Base-by-base conservation (phyloP, 2,888 invertebrate species). In the Tetragonula carbonaria region DNA sequence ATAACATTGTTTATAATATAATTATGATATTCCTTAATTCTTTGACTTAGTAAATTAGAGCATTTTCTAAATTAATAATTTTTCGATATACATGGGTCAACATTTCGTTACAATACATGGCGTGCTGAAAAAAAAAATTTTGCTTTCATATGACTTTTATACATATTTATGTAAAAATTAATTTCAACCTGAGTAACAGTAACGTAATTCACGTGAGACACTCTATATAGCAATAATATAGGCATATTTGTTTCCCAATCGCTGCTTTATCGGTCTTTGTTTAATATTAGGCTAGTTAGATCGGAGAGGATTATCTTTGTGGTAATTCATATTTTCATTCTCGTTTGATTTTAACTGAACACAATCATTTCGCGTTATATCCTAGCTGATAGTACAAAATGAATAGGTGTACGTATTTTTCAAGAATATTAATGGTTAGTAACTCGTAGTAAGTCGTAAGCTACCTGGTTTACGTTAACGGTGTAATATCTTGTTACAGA, bases 281-380 rank as follows among this genome's bases (percentile, higher is more conserved):
- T 51, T 51, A 5, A 23, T 23, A 5, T 50, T 50, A 59, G 45
- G 2, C 13, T 2, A 5, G 45, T 2, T 38, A 33, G n/a, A 51
- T 5, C 45, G 8, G 1, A 45, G 8, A 8, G 45, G 28, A 51
- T 70, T 21, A 55, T 53, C 21, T 3, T 28, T n/a, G 33, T 28
- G 33, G 21, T 55, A 70, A 70, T 67, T 67, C 50, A 53, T 62
- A 59, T 59, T 59, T 62, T 62, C 28, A 62, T 16, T 8, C 51
- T 51, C 23, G n/a, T 72, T 59, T 23, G n/a, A 45, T 45, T 50
- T 72, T 72, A 57, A 72, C 57, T n/a, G 53, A 38, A 13, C 21
- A 38, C 6, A n/a, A 66, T 59, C 28, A 16, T 16, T 6, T 28
- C 23, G 62, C 16, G 28, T 28, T n/a, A n/a, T n/a, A 23, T 14